A percentile compares a stretch with the other conserved stretches of the same genome.
phyloP scores from a whole-genome alignment of 2,797 vertebrate species.

The Cottoperca gobio region DNA sequence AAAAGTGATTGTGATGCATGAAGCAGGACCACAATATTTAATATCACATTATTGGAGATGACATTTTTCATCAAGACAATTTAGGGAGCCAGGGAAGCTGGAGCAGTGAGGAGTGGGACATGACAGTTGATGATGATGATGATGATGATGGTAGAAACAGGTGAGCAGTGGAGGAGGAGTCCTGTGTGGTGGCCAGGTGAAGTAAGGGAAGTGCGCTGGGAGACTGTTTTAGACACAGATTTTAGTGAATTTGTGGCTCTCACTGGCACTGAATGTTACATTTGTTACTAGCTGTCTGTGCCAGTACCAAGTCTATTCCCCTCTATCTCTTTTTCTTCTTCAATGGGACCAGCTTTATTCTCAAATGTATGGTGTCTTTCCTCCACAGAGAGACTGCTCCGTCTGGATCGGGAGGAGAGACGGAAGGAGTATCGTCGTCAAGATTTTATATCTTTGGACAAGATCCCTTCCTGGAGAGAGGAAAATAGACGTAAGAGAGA shows the following conservation, averaged over 20 bases:
- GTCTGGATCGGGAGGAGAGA: slow-evolving; percentile 91
- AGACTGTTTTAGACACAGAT: slow-evolving; percentile 2
- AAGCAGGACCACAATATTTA: not conserved
- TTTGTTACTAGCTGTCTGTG: not conserved
- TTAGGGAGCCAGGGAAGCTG: slow-evolving; percentile 5
- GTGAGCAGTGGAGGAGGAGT: not conserved
- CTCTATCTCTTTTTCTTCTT: not conserved
- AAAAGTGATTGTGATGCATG: not conserved
- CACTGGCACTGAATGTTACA: not conserved
- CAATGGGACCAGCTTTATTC: not conserved
- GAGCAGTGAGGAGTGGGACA: not conserved
- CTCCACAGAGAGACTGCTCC: slow-evolving; percentile 90
- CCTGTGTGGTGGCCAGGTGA: not conserved
- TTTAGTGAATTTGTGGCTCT: not conserved
- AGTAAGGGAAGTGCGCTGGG: not conserved
- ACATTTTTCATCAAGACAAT: slow-evolving; percentile 9
- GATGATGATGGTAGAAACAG: not conserved
- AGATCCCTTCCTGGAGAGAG: slow-evolving; percentile 90
- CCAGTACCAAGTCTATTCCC: not conserved
- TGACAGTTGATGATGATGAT: not conserved
- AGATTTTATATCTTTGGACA: slow-evolving; percentile 88
- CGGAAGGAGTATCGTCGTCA: slow-evolving; percentile 91
- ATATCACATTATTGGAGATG: not conserved
- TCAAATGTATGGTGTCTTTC: slow-evolving; percentile 10
- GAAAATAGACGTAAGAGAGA: slow-evolving; percentile 82